Conservation (phyloP, 2,888 invertebrate genomes). For the Fragum whitleyi region DNA sequence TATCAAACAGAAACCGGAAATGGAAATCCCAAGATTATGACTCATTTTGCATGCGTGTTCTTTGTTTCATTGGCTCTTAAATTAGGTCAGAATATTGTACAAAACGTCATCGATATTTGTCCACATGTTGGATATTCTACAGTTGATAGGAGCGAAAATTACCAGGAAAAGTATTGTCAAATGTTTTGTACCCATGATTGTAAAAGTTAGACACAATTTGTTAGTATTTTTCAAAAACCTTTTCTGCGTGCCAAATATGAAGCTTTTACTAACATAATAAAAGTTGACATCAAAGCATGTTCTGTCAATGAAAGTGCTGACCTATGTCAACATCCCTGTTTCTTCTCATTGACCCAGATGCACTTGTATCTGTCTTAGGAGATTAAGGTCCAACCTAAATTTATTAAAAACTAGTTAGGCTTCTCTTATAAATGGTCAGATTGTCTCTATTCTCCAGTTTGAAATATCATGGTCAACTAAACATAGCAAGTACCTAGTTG, state of each 20-base stretch:
- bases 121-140: conserved; percentile 55
- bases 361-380: no score
- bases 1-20: conserved; percentile 54
- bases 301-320: not conserved
- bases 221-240: not conserved
- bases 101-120: conserved; percentile 56
- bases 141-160: conserved; percentile 20
- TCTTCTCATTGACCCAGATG: not conserved
- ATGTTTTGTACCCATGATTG: not conserved
- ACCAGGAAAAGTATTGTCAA: conserved; percentile 19
- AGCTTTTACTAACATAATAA: not conserved
- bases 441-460: no score
- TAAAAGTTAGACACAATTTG: not conserved
- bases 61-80: conserved; percentile 75
- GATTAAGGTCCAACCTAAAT: no score
- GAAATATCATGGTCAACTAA: no score
- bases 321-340: not conserved
- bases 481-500: no score
- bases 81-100: conserved; percentile 50
- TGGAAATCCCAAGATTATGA: conserved; percentile 25
- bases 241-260: not conserved
- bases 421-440: no score
- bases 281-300: no score
- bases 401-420: no score
- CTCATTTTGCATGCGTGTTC: conserved; percentile 76